Evolutionary conservation across 1,140 invertebrate genomes (phyloP), one percentile per base, ranked within the genome.

Genomic region (Nymphalis io): DNA sequence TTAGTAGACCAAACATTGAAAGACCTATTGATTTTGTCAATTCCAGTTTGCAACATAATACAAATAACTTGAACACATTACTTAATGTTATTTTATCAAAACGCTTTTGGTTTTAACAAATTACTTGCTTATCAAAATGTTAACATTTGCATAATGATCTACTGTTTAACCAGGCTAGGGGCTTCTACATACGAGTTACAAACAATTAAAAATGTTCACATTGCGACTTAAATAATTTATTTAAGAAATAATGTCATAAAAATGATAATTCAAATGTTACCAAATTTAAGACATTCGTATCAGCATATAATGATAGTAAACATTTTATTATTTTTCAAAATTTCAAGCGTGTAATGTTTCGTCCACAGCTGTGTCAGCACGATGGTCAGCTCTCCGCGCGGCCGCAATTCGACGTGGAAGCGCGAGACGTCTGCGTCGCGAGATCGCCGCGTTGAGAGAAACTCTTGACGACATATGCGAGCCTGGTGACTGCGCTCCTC

Each of bases 321-420:
- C 27, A 33, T 3, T 33, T 33, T 3, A 33, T 8, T n/a, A 12
- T 42, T 42, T 42, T 1, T 42, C 40, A 42, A 42, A 4, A 13
- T 20, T 18, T 2, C 11, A 53, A 16, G 13, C 12, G 13, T 63
- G 8, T 27, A 0, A 3, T 27, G 27, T 57, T 44, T 75, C 64
- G 69, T 72, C 72, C 63, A 44, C 78, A 91, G 89, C 86, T 48
- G 86, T 92, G 59, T 90, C 90, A 23, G 84, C 88, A 55, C 71
- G 88, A 85, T 92, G 90, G 92, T 87, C 88, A 27, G 87, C 84
- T 16, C 70, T 85, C n/a, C 85, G 83, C 38, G 90, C 80, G 55
- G 90, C 83, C 5, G 87, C 83, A 5, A 84, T 83, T 18, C 85
- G 87, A 21, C 88, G 85, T 55, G 89, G 86, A 1, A 83, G 88